Percentiles rank a stretch among this genome's conserved stretches.
These are phyloP conservation scores for Iselma pallidipennis DNA, from an alignment of 2,888 invertebrate genomes.

Conservation along the genomic window DNA sequence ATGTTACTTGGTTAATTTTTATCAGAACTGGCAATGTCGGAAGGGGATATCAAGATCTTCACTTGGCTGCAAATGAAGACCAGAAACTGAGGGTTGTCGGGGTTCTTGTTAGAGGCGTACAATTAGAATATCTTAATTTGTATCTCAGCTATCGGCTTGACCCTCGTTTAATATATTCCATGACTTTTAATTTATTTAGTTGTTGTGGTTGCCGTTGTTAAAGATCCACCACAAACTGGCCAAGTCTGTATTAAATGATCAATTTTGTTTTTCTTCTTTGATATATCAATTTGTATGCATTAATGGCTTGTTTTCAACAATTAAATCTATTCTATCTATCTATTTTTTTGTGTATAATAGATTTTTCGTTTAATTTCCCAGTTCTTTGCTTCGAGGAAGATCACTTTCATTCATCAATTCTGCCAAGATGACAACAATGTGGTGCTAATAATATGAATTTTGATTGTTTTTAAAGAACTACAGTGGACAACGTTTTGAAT, in stretches of 20 bases:
- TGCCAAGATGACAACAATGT: too few species aligned
- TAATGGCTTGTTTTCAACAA: background rate
- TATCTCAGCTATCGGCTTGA: conserved; percentile 61
- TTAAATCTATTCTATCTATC: too few species aligned
- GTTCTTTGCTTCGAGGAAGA: background rate
- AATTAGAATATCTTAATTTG: conserved; percentile 77
- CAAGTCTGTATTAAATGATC: conserved; percentile 7
- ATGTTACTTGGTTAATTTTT: conserved; percentile 8
- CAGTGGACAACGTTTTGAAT: too few species aligned
- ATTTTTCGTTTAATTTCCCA: background rate
- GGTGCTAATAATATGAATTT: too few species aligned
- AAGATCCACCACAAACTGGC: background rate
- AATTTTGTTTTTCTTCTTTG: conserved; percentile 9
- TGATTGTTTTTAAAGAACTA: too few species aligned
- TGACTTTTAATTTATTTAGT: conserved; percentile 50
- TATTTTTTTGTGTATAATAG: too few species aligned
- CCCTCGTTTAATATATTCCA: conserved; percentile 54
- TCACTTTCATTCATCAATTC: too few species aligned
- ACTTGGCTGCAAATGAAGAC: conserved; percentile 42
- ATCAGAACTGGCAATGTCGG: conserved; percentile 31
- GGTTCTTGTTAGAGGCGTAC: conserved; percentile 48
- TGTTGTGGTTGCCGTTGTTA: conserved; percentile 17
- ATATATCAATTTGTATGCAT: conserved; percentile 18
- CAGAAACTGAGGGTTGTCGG: conserved; percentile 38
- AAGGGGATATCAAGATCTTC: conserved; percentile 38